phyloP scores from a whole-genome alignment of 2,113 vertebrate species.

The Formicarius rufipectus region DNA sequence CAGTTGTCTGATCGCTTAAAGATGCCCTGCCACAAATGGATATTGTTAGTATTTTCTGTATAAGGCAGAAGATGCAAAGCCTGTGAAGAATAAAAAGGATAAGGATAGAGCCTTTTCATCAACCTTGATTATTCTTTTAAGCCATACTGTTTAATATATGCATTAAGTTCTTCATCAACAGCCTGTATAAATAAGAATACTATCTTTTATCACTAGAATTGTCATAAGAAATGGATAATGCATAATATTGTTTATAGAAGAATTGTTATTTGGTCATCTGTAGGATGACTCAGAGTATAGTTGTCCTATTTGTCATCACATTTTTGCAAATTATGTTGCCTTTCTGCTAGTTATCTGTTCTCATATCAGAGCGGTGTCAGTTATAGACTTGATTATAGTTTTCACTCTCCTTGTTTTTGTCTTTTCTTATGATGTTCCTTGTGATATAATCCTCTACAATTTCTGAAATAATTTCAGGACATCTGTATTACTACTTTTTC shows the following conservation, averaged over 20 bases:
- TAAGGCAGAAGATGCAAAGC: neutral
- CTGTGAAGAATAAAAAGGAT: neutral
- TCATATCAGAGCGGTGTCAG: neutral
- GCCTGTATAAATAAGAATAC: neutral
- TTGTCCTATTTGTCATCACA: neutral
- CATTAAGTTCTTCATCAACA: neutral
- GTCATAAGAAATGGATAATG: neutral
- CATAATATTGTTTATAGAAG: neutral
- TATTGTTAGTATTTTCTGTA: neutral
- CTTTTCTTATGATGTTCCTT: neutral
- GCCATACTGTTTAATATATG: neutral
- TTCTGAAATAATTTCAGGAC: constrained; percentile 8
- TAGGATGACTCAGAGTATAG: constrained; percentile 31
- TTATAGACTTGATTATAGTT: neutral
- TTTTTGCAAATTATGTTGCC: constrained; percentile 5
- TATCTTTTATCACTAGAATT: neutral
- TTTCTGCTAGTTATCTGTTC: neutral
- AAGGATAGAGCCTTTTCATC: neutral
- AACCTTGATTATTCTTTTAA: neutral
- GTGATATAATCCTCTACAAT: neutral
- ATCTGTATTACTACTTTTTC: neutral
- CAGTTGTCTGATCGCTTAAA: neutral
- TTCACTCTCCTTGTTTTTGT: neutral
- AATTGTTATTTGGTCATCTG: constrained; percentile 21
- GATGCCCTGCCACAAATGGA: neutral